Percentiles rank a stretch among this genome's conserved stretches.
Evolutionary conservation across 1,140 invertebrate genomes (phyloP).

Genomic region (Wasmannia auropunctata): DNA sequence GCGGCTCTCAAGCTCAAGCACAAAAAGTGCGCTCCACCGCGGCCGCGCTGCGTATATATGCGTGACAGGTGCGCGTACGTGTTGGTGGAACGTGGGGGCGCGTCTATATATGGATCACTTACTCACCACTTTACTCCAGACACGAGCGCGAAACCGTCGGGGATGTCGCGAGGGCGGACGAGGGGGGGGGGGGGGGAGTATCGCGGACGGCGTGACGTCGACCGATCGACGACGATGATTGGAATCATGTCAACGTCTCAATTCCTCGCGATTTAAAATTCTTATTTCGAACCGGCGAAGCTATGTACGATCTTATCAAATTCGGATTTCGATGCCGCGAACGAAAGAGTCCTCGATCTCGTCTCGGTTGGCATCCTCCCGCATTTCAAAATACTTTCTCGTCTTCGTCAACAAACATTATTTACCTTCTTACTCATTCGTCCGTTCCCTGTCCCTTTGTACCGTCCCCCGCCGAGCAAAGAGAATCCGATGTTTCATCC

Average conservation of each 20-base stretch:
- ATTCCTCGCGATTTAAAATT: not conserved
- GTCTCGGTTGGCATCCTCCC: not conserved
- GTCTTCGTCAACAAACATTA: not conserved
- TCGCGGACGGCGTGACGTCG: not conserved
- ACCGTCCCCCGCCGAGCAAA: not conserved
- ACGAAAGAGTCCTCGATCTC: not conserved
- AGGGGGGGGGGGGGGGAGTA: not conserved
- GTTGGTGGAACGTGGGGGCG: slow-evolving; percentile 77
- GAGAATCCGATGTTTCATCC: too few species aligned
- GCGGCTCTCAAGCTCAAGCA: slow-evolving; percentile 76
- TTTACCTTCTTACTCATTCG: not conserved
- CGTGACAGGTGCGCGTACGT: slow-evolving; percentile 77
- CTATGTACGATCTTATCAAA: not conserved
- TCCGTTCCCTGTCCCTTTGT: not conserved
- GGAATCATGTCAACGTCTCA: not conserved
- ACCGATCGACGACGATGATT: not conserved
- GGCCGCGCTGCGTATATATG: slow-evolving; percentile 80
- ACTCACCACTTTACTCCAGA: slow-evolving; percentile 74
- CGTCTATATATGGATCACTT: slow-evolving; percentile 82
- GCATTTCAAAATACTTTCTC: not conserved
- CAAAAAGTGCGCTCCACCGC: slow-evolving; percentile 80
- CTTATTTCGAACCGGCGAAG: too few species aligned
- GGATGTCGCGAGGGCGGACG: not conserved
- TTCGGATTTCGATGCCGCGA: not conserved
- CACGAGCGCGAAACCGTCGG: not conserved